Evolutionary conservation across 2,113 vertebrate genomes (phyloP), one percentile per base, ranked within the genome.

Genomic region (Mugil cephalus): DNA sequence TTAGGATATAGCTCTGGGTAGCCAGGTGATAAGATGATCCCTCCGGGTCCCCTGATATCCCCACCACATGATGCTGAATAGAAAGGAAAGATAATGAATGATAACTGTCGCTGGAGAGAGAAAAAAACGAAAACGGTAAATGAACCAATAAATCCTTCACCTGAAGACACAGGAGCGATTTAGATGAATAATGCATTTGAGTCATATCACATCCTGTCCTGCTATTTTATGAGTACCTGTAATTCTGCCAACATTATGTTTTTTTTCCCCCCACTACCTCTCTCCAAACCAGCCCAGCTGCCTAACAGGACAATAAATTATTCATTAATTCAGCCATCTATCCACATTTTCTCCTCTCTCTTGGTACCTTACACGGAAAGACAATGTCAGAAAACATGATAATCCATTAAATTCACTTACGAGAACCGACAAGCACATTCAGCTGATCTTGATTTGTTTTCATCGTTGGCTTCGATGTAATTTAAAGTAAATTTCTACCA

Each of bases 1-100:
- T 98, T 98, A 1, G 97, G 96, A 36, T 99, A 99, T 14, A 97
- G 95, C 73, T 99, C 98, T 0, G 98, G 98, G 47, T 95, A 99
- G 48, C 97, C 98, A 13, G 98, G 98, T 39, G 98, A 99, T 51
- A 99, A 94, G 66, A 99, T 98, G 70, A 97, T 94, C 48, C 98
- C 98, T 0, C 93, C 94, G 0, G 97, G 94, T 10, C 96, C 93
- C 8, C 93, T 96, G 80, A 99, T 97, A 87, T 99, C 97, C 75
- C 98, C 97, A 78, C 98, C 98, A 61, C 97, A 99, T 0, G 97
- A 96, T 24, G 98, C 98, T 99, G 93, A 52, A 84, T 79, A 60
- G 38, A 79, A 63, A 72, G 24, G 13, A 50, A 62, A 79, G 79
- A 87, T 84, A 88, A 87, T 85, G 69, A 89, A 82, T 59, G 75